Evolutionary conservation across 2,888 invertebrate species (phyloP).

Genomic region (Aphodius sticticus): DNA sequence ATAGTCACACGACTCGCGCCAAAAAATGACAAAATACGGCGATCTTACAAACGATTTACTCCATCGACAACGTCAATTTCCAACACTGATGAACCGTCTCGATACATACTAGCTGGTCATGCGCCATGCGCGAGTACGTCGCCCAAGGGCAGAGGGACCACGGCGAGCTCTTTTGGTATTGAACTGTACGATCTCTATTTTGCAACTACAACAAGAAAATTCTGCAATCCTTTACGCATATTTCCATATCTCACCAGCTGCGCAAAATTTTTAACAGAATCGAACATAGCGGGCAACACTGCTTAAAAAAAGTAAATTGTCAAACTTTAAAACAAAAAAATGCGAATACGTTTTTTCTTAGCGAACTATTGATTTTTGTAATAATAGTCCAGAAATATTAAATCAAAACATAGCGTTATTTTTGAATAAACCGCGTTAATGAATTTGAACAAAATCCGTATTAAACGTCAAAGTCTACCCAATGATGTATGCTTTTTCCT

Average conservation of each 20-base stretch:
- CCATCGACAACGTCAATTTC: conserved; percentile 33
- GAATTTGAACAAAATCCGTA: no score
- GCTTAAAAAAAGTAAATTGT: conserved; percentile 19
- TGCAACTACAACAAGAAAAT: conserved; percentile 17
- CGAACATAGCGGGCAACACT: conserved; percentile 8
- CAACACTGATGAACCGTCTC: conserved; percentile 32
- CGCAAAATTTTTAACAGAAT: conserved; percentile 7
- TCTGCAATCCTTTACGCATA: conserved; percentile 21
- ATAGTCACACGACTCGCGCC: conserved; percentile 24
- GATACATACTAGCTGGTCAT: conserved; percentile 30
- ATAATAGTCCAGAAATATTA: background rate
- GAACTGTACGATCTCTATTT: conserved; percentile 45
- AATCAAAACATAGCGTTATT: no score
- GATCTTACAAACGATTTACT: conserved; percentile 11
- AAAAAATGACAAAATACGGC: conserved; percentile 11
- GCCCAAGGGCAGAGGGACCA: conserved; percentile 47
- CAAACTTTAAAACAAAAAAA: conserved; percentile 30
- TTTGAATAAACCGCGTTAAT: no score
- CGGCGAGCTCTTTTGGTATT: conserved; percentile 49
- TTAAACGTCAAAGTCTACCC: no score
- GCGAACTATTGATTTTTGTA: conserved; percentile 24
- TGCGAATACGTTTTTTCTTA: conserved; percentile 12
- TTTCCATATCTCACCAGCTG: background rate
- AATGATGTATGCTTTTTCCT: no score
- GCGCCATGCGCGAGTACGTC: conserved; percentile 39